phyloP scores from a whole-genome alignment of 2,888 invertebrate species.

The Neria commutata region DNA sequence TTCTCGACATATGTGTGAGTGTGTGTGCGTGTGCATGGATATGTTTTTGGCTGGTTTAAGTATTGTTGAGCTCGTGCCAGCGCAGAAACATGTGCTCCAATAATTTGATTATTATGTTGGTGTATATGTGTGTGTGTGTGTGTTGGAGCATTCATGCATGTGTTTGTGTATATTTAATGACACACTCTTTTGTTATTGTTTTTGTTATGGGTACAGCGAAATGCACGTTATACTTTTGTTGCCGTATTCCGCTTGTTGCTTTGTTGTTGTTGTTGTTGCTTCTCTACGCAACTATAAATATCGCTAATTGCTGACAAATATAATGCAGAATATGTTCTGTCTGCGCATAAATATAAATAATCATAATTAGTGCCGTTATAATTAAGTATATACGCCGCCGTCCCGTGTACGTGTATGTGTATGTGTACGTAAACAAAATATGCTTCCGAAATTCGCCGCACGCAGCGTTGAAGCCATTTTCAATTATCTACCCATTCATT shows the following conservation, averaged over 20 bases:
- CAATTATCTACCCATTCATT: too few species aligned
- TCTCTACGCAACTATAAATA: constrained; percentile 25
- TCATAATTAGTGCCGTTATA: background rate
- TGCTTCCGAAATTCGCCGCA: too few species aligned
- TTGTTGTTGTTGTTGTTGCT: background rate
- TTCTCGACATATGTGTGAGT: too few species aligned
- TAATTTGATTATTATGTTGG: too few species aligned
- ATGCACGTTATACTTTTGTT: background rate
- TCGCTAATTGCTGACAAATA: constrained; percentile 27
- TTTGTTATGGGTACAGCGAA: background rate
- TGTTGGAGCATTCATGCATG: background rate
- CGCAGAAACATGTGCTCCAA: too few species aligned
- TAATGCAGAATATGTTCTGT: background rate
- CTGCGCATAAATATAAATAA: background rate
- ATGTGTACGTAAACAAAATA: too few species aligned
- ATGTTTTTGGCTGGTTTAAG: constrained; percentile 42
- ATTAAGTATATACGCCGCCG: too few species aligned
- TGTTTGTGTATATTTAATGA: background rate
- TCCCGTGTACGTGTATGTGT: background rate
- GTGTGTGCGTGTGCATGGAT: too few species aligned
- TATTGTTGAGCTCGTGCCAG: too few species aligned
- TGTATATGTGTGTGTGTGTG: background rate
- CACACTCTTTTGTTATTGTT: background rate
- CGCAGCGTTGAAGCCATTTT: too few species aligned
- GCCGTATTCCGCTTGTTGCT: background rate